phyloP scores from a whole-genome alignment of 2,797 vertebrate species.

The Choloepus didactylus region DNA sequence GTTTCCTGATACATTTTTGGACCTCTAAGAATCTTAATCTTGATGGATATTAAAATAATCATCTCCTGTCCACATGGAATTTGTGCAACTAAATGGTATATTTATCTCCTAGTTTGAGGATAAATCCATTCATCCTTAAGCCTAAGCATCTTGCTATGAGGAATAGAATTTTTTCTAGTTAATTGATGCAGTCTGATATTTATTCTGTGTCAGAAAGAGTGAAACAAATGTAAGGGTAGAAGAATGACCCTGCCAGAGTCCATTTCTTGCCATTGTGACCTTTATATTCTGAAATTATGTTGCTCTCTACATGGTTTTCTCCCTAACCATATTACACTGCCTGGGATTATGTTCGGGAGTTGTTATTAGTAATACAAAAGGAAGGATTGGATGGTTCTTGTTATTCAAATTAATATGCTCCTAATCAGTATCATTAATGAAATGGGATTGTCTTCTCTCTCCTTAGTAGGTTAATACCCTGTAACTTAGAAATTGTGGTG shows the following conservation, averaged over 20 bases:
- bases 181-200: background rate
- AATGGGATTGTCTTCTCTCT: background rate
- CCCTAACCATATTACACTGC: background rate
- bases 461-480: background rate
- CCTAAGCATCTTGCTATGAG: background rate
- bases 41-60: background rate
- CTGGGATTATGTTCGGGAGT: background rate
- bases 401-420: constrained; percentile 10
- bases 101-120: background rate
- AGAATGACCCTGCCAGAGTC: background rate
- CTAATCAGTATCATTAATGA: background rate
- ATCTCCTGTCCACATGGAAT: background rate
- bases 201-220: background rate
- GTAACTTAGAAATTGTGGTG: background rate
- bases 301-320: background rate
- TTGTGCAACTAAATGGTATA: background rate
- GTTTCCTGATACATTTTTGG: background rate
- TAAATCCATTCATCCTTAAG: background rate
- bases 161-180: background rate
- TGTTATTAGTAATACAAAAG: background rate
- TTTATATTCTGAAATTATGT: background rate
- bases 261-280: background rate
- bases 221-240: background rate
- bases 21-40: background rate
- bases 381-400: background rate